phyloP scores from a whole-genome alignment of 1,140 invertebrate genomes.

The Batillaria attramentaria region DNA sequence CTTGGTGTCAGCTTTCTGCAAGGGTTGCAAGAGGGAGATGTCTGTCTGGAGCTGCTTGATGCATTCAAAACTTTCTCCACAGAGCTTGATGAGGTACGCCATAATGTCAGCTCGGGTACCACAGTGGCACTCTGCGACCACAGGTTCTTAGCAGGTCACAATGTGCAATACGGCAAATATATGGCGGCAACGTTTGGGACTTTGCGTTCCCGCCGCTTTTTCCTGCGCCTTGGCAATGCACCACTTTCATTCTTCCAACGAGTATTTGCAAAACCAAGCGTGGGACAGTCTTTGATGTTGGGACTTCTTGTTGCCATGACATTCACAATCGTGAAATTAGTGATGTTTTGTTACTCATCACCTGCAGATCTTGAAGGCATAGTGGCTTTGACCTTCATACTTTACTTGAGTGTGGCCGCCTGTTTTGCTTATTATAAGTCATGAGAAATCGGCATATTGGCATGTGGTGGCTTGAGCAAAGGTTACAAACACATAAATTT shows the following conservation, averaged over 20 bases:
- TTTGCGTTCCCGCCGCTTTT: not conserved
- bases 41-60: constrained; percentile 61
- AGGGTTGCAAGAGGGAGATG: constrained; percentile 60
- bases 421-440: constrained; percentile 15
- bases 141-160: constrained; percentile 15
- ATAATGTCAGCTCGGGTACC: constrained; percentile 10
- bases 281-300: not conserved
- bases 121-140: constrained; percentile 24
- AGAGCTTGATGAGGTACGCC: constrained; percentile 19
- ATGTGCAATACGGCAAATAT: constrained; percentile 1
- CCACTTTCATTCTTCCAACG: not conserved
- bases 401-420: constrained; percentile 2
- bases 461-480: not conserved
- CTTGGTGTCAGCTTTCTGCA: constrained; percentile 54
- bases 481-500: not conserved
- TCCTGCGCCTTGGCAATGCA: constrained; percentile 15
- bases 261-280: not conserved
- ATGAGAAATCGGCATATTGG: not conserved
- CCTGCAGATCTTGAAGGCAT: constrained; percentile 4
- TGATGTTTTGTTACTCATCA: not conserved
- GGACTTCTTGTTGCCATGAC: constrained; percentile 1
- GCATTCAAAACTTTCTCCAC: constrained; percentile 33
- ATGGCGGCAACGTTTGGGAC: constrained; percentile 22
- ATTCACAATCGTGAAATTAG: constrained; percentile 2
- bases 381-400: not conserved